phyloP scores from a whole-genome alignment of 1,140 invertebrate genomes.

The Choristoneura fumiferana region DNA sequence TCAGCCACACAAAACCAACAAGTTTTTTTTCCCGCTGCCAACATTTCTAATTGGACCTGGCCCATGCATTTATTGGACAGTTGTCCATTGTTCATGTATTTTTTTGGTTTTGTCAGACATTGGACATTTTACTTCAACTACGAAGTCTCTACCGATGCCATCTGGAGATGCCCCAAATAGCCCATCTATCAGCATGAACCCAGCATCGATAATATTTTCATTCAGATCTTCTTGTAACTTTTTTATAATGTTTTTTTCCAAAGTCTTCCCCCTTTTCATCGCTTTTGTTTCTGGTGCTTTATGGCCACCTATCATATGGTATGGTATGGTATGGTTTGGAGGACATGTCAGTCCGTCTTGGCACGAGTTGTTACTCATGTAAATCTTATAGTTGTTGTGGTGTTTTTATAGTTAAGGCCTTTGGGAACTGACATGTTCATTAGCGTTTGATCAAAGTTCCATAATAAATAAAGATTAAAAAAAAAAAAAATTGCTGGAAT shows the following conservation, averaged over 20 bases:
- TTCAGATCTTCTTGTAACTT: constrained; percentile 21
- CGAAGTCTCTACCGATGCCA: constrained; percentile 35
- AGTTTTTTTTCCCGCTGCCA: constrained; percentile 29
- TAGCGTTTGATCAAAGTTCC: too few relatives aligned
- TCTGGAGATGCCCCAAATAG: constrained; percentile 57
- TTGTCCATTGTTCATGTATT: constrained; percentile 32
- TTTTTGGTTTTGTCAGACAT: constrained; percentile 24
- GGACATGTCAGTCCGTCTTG: too few relatives aligned
- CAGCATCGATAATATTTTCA: constrained; percentile 24
- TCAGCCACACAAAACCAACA: constrained; percentile 33
- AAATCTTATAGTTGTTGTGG: too few relatives aligned
- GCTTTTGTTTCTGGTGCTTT: constrained; percentile 32
- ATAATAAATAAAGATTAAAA: too few relatives aligned
- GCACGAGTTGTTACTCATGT: too few relatives aligned
- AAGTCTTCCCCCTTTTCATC: constrained; percentile 41
- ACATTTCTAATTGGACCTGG: constrained; percentile 53
- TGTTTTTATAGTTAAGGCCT: too few relatives aligned
- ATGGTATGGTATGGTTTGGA: too few relatives aligned
- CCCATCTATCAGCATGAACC: constrained; percentile 34
- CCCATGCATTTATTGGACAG: constrained; percentile 35
- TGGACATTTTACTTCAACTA: constrained; percentile 40
- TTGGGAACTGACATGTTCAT: too few relatives aligned
- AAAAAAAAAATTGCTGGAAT: too few relatives aligned
- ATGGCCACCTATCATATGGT: too few relatives aligned
- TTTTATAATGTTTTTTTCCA: constrained; percentile 43